Conservation (phyloP, 1,140 invertebrate genomes). For the Mesaphorura yosii region DNA sequence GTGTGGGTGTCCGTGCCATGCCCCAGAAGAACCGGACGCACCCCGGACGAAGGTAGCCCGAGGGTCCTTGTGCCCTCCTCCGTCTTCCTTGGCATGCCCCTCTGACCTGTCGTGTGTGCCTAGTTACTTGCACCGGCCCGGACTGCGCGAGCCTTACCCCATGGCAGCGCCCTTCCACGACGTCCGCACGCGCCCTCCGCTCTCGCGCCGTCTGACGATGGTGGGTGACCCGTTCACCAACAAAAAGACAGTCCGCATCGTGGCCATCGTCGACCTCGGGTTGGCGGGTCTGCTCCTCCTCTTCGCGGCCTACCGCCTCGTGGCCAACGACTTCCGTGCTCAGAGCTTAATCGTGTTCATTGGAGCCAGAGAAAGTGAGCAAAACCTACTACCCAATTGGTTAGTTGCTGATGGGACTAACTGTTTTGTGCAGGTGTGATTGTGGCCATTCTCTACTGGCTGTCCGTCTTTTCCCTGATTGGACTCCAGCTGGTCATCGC, state of each 20-base stretch:
- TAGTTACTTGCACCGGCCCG: no score
- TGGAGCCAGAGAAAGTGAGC: constrained; percentile 7
- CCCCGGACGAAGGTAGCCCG: no score
- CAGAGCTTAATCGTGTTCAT: constrained; percentile 7
- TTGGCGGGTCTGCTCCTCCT: neutral
- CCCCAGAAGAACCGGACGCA: no score
- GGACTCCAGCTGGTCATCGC: constrained; percentile 20
- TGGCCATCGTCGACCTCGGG: constrained; percentile 6
- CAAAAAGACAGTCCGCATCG: constrained; percentile 2
- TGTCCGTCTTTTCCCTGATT: constrained; percentile 14
- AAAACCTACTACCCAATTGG: neutral
- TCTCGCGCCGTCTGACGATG: no score
- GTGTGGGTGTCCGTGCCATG: no score
- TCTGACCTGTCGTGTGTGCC: no score
- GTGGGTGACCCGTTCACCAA: neutral
- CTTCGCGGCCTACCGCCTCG: constrained; percentile 1
- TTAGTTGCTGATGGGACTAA: neutral
- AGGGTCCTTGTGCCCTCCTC: no score
- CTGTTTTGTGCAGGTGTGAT: constrained; percentile 1
- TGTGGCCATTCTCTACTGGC: constrained; percentile 17
- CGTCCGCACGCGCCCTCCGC: no score
- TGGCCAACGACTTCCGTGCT: neutral
- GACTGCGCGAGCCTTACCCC: no score
- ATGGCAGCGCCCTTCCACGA: no score
- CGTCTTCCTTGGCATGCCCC: no score